Evolutionary conservation across 2,797 vertebrate genomes (phyloP), one percentile per base, ranked within the genome.

Genomic region (Dipus sagitta): DNA sequence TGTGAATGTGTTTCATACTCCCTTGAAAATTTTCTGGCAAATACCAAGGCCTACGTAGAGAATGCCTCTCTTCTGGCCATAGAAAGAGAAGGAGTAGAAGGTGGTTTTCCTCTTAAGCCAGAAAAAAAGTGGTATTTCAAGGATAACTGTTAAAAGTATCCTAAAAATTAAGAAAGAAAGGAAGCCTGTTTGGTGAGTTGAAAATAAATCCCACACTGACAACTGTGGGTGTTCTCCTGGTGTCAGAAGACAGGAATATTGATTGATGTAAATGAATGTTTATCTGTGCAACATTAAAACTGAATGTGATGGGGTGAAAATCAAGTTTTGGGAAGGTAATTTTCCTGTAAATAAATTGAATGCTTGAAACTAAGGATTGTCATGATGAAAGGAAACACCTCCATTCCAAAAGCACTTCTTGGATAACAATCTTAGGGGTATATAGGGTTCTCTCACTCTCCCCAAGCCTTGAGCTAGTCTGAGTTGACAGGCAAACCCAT

Each of bases 311-410:
- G 12, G 10, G n/a, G 64, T 54, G 2, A 26, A 6, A 74, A 34
- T 2, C 10, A 11, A 7, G 24, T 26, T n/a, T 6, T 21, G 21
- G 28, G 18, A 7, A 14, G 2, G 30, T 38, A 23, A 34, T 1
- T 21, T 64, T 86, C 67, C 47, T 65, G 34, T 23, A 28, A 12
- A 23, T 17, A 23, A 80, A n/a, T 23, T 2, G 23, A 4, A 23
- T 26, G 1, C 9, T 14, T 42, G 47, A 24, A 18, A 8, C 0
- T 3, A 8, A 13, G 60, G 3, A 17, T 21, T 2, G 2, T 1
- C 0, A 13, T 1, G 12, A 21, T 13, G 1, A 14, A 26, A 6
- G 9, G 6, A 24, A 9, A 13, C 6, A 17, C 4, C 26, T n/a
- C 30, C 6, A 7, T 42, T 38, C 21, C 32, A 10, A 64, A 62